Conservation (phyloP, 2,888 invertebrate genomes). For the Oscheius myriophilus region DNA sequence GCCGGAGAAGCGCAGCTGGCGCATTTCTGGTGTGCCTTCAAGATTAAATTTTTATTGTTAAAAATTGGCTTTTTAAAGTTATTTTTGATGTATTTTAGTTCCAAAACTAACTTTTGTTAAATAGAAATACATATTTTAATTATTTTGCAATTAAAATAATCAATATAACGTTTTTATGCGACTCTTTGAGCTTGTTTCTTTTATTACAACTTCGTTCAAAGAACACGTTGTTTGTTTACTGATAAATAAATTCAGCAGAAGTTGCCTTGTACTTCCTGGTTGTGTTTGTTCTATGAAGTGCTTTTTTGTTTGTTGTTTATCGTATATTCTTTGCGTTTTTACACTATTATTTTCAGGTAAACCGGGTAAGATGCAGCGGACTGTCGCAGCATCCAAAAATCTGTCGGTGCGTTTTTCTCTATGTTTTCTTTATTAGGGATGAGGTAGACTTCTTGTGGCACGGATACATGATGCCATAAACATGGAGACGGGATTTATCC, state of each 20-base stretch:
- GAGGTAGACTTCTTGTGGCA: no score
- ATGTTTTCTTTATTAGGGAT: not conserved
- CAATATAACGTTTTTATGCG: not conserved
- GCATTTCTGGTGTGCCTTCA: not conserved
- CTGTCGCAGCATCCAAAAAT: conserved; percentile 51
- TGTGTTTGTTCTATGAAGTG: no score
- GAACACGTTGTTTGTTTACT: no score
- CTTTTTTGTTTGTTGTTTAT: no score
- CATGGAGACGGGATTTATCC: no score
- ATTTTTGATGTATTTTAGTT: not conserved
- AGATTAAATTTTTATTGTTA: not conserved
- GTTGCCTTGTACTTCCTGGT: no score
- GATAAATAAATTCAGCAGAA: no score
- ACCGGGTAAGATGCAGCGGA: conserved; percentile 54
- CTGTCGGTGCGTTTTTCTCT: conserved; percentile 37
- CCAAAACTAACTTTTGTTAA: not conserved
- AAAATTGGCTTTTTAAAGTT: not conserved
- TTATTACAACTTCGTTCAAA: no score
- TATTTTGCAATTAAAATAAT: not conserved
- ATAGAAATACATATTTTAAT: not conserved
- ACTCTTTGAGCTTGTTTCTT: no score
- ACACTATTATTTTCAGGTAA: conserved; percentile 21
- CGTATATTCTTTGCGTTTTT: not conserved
- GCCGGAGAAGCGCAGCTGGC: not conserved
- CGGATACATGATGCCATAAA: no score